phyloP scores from a whole-genome alignment of 1,140 invertebrate species.

The Dolichoris vasculosae region DNA sequence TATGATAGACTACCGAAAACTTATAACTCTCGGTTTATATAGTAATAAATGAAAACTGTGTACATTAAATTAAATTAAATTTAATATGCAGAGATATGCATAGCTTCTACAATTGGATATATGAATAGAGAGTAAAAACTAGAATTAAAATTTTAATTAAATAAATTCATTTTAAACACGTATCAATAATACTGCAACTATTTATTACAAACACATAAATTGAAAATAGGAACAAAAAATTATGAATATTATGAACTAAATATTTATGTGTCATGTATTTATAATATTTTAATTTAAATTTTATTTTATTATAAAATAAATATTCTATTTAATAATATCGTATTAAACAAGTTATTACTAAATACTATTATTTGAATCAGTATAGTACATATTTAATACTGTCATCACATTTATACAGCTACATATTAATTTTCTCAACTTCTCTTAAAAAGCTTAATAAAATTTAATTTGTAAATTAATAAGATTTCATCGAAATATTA shows the following conservation, averaged over 20 bases:
- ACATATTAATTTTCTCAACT: not conserved
- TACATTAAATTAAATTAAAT: constrained; percentile 25
- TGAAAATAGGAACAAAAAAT: no score
- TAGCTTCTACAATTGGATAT: constrained; percentile 4
- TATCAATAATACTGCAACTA: not conserved
- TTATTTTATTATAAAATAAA: not conserved
- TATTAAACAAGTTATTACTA: not conserved
- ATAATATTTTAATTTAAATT: not conserved
- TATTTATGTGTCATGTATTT: not conserved
- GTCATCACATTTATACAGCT: not conserved
- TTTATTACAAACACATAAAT: not conserved
- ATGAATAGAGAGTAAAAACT: not conserved
- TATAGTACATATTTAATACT: not conserved
- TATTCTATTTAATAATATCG: not conserved
- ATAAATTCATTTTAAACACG: not conserved
- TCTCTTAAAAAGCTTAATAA: not conserved
- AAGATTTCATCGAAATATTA: not conserved
- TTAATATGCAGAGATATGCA: constrained; percentile 18
- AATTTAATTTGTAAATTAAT: not conserved
- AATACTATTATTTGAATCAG: not conserved
- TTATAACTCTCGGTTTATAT: not conserved
- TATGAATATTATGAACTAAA: no score
- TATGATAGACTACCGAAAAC: not conserved
- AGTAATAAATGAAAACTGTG: not conserved
- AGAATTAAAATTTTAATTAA: not conserved